Evolutionary conservation across 1,140 invertebrate species (phyloP).

Genomic region (Stenopsyche tienmushanensis): DNA sequence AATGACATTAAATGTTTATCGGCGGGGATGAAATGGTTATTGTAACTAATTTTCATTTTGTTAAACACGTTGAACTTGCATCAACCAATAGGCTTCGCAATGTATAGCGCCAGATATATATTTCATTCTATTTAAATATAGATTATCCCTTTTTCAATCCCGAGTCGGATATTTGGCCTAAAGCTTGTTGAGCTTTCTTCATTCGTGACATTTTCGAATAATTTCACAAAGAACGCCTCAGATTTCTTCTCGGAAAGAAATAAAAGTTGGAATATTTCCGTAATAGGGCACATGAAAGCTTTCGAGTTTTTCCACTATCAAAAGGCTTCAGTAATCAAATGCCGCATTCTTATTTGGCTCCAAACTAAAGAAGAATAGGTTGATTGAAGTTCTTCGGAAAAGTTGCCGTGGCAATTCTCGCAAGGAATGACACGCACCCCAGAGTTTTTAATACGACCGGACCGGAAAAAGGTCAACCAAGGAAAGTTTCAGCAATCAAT

Average conservation of each 20-base stretch:
- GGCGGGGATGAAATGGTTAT: not conserved
- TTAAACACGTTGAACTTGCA: not conserved
- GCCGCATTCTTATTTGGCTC: not conserved
- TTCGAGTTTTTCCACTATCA: not conserved
- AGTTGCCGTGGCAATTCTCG: not conserved
- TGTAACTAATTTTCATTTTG: not conserved
- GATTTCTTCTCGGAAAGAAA: not conserved
- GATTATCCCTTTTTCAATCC: not conserved
- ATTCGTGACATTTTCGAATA: not conserved
- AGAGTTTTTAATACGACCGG: not conserved
- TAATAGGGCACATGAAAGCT: not conserved
- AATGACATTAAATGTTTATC: not conserved
- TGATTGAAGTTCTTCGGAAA: not conserved
- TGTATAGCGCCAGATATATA: not conserved
- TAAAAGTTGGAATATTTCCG: not conserved
- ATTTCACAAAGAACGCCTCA: not conserved
- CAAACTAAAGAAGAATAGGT: not conserved
- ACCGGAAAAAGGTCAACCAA: slow-evolving; percentile 22
- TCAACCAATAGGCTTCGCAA: not conserved
- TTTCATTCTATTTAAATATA: not conserved
- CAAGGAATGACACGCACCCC: not conserved
- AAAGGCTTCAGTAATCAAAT: slow-evolving; percentile 1
- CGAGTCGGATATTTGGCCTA: too few species aligned
- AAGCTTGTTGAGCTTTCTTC: too few species aligned
- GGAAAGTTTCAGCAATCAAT: slow-evolving; percentile 35